phyloP scores from a whole-genome alignment of 2,797 vertebrate species.

The Centroberyx gerrardi region DNA sequence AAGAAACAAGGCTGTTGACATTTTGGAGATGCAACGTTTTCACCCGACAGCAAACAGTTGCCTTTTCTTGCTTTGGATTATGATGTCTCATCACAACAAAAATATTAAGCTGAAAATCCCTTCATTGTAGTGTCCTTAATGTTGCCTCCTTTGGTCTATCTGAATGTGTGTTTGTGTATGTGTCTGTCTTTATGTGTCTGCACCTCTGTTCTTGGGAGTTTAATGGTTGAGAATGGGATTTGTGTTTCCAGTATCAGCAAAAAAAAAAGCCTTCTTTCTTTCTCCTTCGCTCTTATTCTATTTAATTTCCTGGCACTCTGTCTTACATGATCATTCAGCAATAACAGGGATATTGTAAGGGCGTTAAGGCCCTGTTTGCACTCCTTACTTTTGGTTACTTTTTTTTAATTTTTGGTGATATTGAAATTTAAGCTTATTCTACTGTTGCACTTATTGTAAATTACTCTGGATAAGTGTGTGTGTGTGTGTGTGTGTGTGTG shows the following conservation, averaged over 20 bases:
- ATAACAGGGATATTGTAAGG: background rate
- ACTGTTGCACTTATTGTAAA: background rate
- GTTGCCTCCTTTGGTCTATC: background rate
- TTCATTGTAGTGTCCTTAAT: background rate
- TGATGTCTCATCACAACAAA: background rate
- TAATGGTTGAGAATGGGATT: conserved; percentile 9
- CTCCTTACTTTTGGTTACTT: background rate
- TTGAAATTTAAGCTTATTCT: background rate
- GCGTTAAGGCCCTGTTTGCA: background rate
- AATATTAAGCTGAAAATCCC: background rate
- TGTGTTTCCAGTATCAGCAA: too few species aligned
- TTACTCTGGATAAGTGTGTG: background rate
- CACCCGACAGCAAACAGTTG: too few species aligned
- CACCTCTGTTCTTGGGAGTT: background rate
- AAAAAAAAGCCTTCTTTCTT: too few species aligned
- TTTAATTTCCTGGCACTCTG: background rate
- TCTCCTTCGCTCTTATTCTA: background rate
- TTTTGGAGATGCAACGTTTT: too few species aligned
- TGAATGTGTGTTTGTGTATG: background rate
- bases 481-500: conserved; percentile 14
- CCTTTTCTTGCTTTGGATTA: background rate
- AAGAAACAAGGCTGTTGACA: too few species aligned
- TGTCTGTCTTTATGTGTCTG: background rate
- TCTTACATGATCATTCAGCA: conserved; percentile 1
- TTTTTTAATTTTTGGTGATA: background rate